phyloP scores from a whole-genome alignment of 2,888 invertebrate species.

The Choreutis nemorana region DNA sequence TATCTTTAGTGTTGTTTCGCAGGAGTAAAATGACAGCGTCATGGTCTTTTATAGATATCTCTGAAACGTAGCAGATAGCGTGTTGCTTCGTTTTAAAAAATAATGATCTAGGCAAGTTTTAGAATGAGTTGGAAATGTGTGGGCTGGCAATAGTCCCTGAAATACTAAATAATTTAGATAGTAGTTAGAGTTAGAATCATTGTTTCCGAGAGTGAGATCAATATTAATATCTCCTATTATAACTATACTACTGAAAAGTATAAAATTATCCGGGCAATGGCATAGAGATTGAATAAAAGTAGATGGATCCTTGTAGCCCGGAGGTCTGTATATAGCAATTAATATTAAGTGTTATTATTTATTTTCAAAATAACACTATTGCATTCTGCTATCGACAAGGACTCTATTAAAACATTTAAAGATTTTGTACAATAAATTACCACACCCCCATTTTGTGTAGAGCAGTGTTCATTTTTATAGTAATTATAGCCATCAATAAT shows the following conservation, averaged over 20 bases:
- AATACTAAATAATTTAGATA: constrained; percentile 8
- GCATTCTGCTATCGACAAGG: constrained; percentile 4
- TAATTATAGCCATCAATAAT: constrained; percentile 1
- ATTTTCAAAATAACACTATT: constrained; percentile 7
- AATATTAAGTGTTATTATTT: constrained; percentile 5
- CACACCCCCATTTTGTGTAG: constrained; percentile 7
- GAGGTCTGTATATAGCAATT: constrained; percentile 11
- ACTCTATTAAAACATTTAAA: too few relatives aligned
- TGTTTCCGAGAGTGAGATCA: constrained; percentile 4
- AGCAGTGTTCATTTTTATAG: constrained; percentile 3
- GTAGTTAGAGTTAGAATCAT: constrained; percentile 3
- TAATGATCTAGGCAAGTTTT: constrained; percentile 9
- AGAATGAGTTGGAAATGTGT: constrained; percentile 4
- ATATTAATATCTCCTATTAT: constrained; percentile 12
- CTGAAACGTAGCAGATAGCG: constrained; percentile 3
- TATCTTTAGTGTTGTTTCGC: too few relatives aligned
- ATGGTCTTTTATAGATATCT: constrained; percentile 8
- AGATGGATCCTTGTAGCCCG: constrained; percentile 6
- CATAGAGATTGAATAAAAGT: constrained; percentile 10
- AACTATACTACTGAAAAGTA: constrained; percentile 6
- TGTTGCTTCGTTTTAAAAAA: constrained; percentile 4
- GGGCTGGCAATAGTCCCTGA: constrained; percentile 8
- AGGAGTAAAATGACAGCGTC: constrained; percentile 6
- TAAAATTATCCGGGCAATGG: constrained; percentile 3
- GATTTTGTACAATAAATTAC: constrained; percentile 2